Evolutionary conservation across 2,888 invertebrate genomes (phyloP).

Genomic region (Lasioglossum figueresi): DNA sequence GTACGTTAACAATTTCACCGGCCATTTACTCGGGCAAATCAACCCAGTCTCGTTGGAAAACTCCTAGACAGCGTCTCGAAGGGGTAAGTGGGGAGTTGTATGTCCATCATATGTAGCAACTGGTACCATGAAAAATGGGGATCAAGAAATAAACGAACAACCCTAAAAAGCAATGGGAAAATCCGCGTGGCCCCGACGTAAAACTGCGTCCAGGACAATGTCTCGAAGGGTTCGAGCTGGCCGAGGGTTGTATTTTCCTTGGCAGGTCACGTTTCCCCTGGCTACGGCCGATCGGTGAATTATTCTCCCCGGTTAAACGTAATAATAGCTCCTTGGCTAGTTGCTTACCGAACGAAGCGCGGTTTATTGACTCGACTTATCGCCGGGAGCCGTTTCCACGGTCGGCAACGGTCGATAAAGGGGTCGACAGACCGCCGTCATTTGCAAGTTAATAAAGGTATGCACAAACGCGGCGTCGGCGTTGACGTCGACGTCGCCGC

Average conservation of each 20-base stretch:
- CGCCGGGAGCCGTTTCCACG: conserved; percentile 56
- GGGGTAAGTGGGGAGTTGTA: too few species aligned
- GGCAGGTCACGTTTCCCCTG: not conserved
- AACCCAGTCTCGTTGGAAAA: not conserved
- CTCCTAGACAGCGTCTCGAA: not conserved
- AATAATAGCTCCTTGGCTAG: not conserved
- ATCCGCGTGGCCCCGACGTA: not conserved
- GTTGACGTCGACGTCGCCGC: not conserved
- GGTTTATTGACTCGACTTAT: conserved; percentile 60
- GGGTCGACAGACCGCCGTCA: conserved; percentile 46
- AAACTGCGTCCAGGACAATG: not conserved
- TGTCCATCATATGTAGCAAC: not conserved
- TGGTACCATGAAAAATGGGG: not conserved
- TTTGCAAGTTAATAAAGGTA: conserved; percentile 61
- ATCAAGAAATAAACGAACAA: not conserved
- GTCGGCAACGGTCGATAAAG: conserved; percentile 52
- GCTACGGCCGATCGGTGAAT: conserved; percentile 2
- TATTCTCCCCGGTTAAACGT: conserved; percentile 21
- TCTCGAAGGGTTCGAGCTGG: not conserved
- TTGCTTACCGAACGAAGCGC: conserved; percentile 24
- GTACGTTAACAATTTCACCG: conserved; percentile 25
- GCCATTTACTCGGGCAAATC: conserved; percentile 25
- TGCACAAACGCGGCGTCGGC: conserved; percentile 31
- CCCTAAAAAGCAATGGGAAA: not conserved
- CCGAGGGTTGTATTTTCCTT: conserved; percentile 11